Conservation (phyloP, 2,113 vertebrate genomes). For the Sula dactylatra region DNA sequence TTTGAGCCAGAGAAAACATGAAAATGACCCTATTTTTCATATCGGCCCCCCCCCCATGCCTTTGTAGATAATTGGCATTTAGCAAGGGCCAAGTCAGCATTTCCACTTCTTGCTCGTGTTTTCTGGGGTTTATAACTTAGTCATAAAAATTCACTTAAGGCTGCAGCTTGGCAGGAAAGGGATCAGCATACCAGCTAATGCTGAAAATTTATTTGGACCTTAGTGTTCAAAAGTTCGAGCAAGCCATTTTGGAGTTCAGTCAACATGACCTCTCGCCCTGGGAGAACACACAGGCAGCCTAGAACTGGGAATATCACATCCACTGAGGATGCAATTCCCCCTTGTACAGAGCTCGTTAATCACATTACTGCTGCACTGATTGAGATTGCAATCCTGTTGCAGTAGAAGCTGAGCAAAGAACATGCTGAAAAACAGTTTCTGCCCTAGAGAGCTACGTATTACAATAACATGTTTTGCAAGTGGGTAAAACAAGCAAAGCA, state of each 20-base stretch:
- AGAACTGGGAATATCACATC: neutral
- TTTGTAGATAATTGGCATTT: slow-evolving; percentile 64
- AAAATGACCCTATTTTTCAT: slow-evolving; percentile 51
- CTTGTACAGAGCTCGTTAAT: neutral
- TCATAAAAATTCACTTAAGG: slow-evolving; percentile 63
- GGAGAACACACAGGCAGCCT: neutral
- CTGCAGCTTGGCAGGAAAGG: slow-evolving; percentile 1
- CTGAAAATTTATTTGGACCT: slow-evolving; percentile 6
- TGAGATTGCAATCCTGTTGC: neutral
- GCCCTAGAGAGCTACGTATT: neutral
- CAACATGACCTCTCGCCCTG: neutral
- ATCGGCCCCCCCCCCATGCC: neutral
- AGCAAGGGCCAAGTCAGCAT: slow-evolving; percentile 53
- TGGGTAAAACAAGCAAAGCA: neutral
- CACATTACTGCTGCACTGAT: neutral
- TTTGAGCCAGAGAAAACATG: slow-evolving; percentile 47
- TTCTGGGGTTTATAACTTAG: slow-evolving; percentile 51
- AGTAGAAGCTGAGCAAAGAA: neutral
- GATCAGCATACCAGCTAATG: neutral
- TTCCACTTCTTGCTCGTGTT: slow-evolving; percentile 20
- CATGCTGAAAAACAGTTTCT: neutral
- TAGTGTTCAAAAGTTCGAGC: neutral
- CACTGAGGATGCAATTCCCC: neutral
- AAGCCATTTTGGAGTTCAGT: neutral
- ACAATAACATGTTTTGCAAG: neutral